Percentiles rank a stretch among this genome's conserved stretches.
Conservation (phyloP, 2,113 vertebrate genomes). For the Camelus dromedarius region DNA sequence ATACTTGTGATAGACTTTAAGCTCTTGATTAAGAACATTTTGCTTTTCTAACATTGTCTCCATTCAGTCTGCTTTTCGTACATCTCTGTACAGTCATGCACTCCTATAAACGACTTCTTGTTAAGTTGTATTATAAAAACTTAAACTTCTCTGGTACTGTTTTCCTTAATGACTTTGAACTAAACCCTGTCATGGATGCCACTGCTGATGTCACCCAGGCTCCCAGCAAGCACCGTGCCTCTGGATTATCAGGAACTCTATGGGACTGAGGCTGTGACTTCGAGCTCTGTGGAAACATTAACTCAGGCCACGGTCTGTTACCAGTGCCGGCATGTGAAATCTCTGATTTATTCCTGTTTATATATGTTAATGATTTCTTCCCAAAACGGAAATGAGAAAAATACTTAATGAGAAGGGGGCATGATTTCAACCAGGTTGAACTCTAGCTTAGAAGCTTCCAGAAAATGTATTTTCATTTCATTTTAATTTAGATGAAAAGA, state of each 20-base stretch:
- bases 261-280: slow-evolving; percentile 80
- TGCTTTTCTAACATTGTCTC: slow-evolving; percentile 74
- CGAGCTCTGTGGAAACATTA: slow-evolving; percentile 83
- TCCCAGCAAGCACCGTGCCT: slow-evolving; percentile 68
- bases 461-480: slow-evolving; percentile 69
- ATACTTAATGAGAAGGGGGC: slow-evolving; percentile 56
- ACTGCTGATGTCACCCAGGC: slow-evolving; percentile 56
- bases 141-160: slow-evolving; percentile 49
- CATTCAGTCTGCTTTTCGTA: slow-evolving; percentile 69
- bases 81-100: slow-evolving; percentile 36
- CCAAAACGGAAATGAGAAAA: slow-evolving; percentile 69
- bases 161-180: slow-evolving; percentile 80
- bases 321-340: slow-evolving; percentile 73
- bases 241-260: slow-evolving; percentile 69
- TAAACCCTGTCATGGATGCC: slow-evolving; percentile 75
- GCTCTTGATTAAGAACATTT: slow-evolving; percentile 80
- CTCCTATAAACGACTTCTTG: slow-evolving; percentile 72
- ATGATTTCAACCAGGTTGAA: slow-evolving; percentile 67
- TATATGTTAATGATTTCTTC: slow-evolving; percentile 63
- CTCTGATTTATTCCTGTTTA: slow-evolving; percentile 58
- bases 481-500: slow-evolving; percentile 39
- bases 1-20: slow-evolving; percentile 78
- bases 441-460: slow-evolving; percentile 66
- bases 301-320: slow-evolving; percentile 80
- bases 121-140: slow-evolving; percentile 81